Evolutionary conservation across 2,888 invertebrate species (phyloP).

Genomic region (Neria commutata): DNA sequence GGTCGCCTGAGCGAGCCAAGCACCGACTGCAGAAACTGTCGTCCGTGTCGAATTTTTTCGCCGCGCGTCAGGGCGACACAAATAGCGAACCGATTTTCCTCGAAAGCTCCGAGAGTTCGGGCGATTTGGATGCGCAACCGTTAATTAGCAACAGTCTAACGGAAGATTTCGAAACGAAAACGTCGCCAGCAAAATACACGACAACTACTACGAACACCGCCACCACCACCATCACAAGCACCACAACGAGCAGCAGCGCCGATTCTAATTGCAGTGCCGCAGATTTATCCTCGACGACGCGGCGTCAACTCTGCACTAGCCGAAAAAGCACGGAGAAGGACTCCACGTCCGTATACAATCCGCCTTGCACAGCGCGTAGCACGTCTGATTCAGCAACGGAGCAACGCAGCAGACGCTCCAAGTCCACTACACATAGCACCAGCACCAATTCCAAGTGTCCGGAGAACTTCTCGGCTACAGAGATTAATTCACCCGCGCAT

Average conservation of each 20-base stretch:
- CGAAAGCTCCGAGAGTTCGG: conserved; percentile 65
- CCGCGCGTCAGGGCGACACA: conserved; percentile 64
- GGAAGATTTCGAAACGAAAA: conserved; percentile 59
- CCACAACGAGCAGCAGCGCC: conserved; percentile 12
- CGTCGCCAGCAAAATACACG: conserved; percentile 34
- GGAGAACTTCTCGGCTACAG: conserved; percentile 9
- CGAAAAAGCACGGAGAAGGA: conserved; percentile 17
- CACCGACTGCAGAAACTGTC: conserved; percentile 76
- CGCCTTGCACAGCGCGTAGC: conserved; percentile 3
- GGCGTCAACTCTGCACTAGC: conserved; percentile 25
- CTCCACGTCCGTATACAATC: conserved; percentile 10
- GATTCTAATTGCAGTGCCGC: too few species aligned
- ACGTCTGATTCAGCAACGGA: conserved; percentile 19
- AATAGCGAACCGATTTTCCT: conserved; percentile 63
- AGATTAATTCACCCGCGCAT: conserved; percentile 20
- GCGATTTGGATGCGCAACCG: conserved; percentile 36
- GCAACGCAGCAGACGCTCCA: conserved; percentile 24
- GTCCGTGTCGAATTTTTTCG: conserved; percentile 77
- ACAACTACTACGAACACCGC: conserved; percentile 28
- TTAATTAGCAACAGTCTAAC: conserved; percentile 48
- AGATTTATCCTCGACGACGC: conserved; percentile 18
- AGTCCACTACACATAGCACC: conserved; percentile 19
- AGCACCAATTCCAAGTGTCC: conserved; percentile 1
- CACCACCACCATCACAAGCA: conserved; percentile 10
- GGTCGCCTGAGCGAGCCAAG: conserved; percentile 51